Percentiles rank a stretch among this genome's conserved stretches.
These are phyloP conservation scores for Alcedo quadribrachys DNA, from an alignment of 2,797 vertebrate genomes.

Conservation along the genomic window DNA sequence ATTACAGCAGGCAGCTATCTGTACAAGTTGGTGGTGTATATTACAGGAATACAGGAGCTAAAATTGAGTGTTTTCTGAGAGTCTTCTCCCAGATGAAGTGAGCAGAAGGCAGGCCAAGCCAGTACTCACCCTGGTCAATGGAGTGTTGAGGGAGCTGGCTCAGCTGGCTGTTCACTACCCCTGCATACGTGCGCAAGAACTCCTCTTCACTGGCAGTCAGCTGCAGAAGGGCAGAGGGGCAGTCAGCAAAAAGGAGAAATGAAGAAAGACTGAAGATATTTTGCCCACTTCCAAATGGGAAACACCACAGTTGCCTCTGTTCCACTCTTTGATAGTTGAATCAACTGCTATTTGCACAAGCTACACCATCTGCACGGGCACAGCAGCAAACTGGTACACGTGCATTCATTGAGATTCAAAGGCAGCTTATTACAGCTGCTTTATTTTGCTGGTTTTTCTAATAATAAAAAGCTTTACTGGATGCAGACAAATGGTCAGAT, in stretches of 20 bases:
- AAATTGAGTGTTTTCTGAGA: background rate
- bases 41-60: background rate
- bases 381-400: background rate
- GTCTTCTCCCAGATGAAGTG: background rate
- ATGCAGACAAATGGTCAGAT: background rate
- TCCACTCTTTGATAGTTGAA: background rate
- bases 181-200: constrained; percentile 94
- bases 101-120: background rate
- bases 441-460: background rate
- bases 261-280: background rate
- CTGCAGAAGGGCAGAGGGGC: constrained; percentile 69
- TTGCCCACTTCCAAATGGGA: background rate
- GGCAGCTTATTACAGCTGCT: background rate
- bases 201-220: constrained; percentile 96
- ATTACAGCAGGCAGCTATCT: background rate
- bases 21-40: background rate
- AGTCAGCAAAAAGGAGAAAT: background rate
- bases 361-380: background rate
- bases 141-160: constrained; percentile 98
- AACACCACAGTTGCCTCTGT: background rate
- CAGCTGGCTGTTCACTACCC: constrained; percentile 97
- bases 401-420: accelerated
- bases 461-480: background rate
- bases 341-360: background rate
- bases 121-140: constrained; percentile 93